Percentiles rank a stretch among this genome's conserved stretches.
Evolutionary conservation across 2,797 vertebrate genomes (phyloP).

Genomic region (Typhlichthys subterraneus): DNA sequence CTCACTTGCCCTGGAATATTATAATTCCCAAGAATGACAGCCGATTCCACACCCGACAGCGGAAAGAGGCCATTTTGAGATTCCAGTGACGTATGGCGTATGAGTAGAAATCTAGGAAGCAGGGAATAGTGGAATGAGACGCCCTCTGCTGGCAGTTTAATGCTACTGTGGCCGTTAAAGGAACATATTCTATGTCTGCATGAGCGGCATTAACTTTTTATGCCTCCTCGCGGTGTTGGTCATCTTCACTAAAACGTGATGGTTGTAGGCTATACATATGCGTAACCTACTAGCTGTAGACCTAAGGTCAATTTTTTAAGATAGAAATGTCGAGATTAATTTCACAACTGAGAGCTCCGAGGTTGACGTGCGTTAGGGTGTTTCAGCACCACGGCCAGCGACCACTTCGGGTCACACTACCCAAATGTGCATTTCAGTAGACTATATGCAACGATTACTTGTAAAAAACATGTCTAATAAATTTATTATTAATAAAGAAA

Average conservation of each 20-base stretch:
- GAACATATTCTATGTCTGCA: background rate
- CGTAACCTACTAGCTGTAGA: too few species aligned
- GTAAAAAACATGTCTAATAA: too few species aligned
- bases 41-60: constrained; percentile 12
- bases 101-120: background rate
- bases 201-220: background rate
- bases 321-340: background rate
- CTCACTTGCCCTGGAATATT: background rate
- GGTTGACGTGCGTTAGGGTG: background rate
- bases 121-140: background rate
- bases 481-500: too few species aligned
- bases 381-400: constrained; percentile 14
- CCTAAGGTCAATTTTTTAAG: too few species aligned
- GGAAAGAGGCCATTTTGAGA: constrained; percentile 55
- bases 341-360: background rate
- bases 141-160: background rate
- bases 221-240: too few species aligned
- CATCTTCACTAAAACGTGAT: too few species aligned
- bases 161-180: background rate
- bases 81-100: constrained; percentile 44
- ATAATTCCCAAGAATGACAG: constrained; percentile 20
- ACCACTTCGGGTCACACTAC: too few species aligned
- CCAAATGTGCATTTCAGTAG: too few species aligned
- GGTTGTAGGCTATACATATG: too few species aligned
- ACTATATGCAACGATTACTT: too few species aligned